Base-by-base conservation (phyloP, 2,797 vertebrate species). In the Lepus oiostolus region DNA sequence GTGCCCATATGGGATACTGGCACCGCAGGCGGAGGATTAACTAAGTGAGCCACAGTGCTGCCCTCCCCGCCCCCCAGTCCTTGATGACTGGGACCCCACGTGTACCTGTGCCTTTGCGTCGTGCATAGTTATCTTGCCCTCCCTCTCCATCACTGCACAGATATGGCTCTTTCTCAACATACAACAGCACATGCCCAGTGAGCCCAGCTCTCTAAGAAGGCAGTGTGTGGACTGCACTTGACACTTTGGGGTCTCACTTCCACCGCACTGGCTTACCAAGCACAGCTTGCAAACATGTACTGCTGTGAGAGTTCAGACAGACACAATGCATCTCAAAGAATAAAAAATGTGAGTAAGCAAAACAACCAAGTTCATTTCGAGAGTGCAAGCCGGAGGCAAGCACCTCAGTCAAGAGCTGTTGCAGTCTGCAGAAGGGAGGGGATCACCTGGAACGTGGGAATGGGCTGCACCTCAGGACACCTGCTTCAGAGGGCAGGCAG, bases 101-200 rank as follows among this genome's bases (percentile, higher is more conserved):
- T 10, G 26, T 30, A 3, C 5, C 30, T 35, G 35, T 2, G 28
- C 12, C 63, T 30, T 22, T 28, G 30, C 17, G 12, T 30, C 0
- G 2, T 22, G 1, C 24, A 1, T 7, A 0, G 38, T 10, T 58
- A 1, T 14, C 14, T 4, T 11, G 1, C 10, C 1, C 12, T 5
- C 28, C 22, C 19, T 65, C 21, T 81, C 16, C 26, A 62, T 28
- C 16, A 38, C 4, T 17, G 32, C 42, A 65, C n/a, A 12, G 47
- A 22, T 83, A 17, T 67, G 24, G 11, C 32, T 47, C 1, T 42
- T 68, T 42, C 22, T 76, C 7, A 30, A 0, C 1, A 2, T 3
- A 8, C 14, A 12, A 7, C 9, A 9, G 32, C 28, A 30, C 21
- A n/a, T 9, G 38, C 26, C 42, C 19, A 8, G 19, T 9, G 32